Evolutionary conservation across 2,797 vertebrate species (phyloP).

Genomic region (Catostomus latipinnis): DNA sequence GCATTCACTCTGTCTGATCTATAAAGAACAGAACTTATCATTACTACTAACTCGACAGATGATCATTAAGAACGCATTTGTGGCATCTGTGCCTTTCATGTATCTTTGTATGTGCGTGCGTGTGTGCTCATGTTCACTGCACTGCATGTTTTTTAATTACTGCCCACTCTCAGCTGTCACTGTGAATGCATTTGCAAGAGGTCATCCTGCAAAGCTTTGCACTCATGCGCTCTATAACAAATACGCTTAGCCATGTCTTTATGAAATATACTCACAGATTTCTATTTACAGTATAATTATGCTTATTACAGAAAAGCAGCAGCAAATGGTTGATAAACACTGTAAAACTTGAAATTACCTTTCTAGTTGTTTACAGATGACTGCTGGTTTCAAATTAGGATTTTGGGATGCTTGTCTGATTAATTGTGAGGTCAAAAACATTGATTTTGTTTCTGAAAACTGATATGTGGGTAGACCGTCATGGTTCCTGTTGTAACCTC

Average conservation of each 20-base stretch:
- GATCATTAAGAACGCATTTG: slow-evolving; percentile 49
- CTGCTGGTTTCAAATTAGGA: not conserved
- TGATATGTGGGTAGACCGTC: not conserved
- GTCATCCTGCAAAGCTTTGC: slow-evolving; percentile 38
- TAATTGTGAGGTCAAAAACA: not conserved
- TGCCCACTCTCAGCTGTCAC: slow-evolving; percentile 58
- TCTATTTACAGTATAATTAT: not conserved
- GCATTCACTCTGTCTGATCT: not conserved
- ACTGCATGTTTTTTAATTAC: slow-evolving; percentile 69
- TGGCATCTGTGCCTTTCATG: slow-evolving; percentile 45
- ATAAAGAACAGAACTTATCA: slow-evolving; percentile 13
- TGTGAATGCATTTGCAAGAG: slow-evolving; percentile 50
- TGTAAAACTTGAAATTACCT: not conserved
- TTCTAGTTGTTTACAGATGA: no score
- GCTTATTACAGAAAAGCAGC: not conserved
- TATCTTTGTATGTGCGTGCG: slow-evolving; percentile 29
- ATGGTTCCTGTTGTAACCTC: no score
- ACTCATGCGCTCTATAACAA: not conserved
- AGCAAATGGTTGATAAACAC: not conserved
- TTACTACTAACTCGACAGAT: slow-evolving; percentile 32
- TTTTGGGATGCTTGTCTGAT: not conserved
- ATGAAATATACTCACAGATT: not conserved
- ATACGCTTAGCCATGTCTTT: not conserved
- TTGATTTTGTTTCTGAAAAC: not conserved
- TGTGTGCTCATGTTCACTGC: slow-evolving; percentile 64